Conservation (phyloP, 2,113 vertebrate species). For the Crotalus viridis region DNA sequence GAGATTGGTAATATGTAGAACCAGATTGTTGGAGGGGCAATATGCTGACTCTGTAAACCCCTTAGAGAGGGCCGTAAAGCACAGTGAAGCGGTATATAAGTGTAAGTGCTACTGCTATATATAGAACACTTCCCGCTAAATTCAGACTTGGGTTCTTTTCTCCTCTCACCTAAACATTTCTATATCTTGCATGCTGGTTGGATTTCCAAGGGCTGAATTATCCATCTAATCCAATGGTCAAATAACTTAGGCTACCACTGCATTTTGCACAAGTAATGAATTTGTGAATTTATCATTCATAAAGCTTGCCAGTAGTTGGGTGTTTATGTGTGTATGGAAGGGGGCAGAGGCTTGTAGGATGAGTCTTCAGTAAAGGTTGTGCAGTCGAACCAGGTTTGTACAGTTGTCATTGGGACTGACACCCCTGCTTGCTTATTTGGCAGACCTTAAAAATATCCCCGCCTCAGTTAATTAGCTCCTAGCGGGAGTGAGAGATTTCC, state of each 20-base stretch:
- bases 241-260: not conserved
- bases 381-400: not conserved
- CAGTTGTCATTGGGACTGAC: conserved; percentile 14
- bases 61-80: not conserved
- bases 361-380: not conserved
- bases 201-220: not conserved
- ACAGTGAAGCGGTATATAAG: not conserved
- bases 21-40: too few relatives aligned
- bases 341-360: not conserved
- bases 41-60: too few relatives aligned
- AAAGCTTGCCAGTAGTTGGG: not conserved
- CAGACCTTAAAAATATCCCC: conserved; percentile 9
- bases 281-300: not conserved
- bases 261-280: not conserved
- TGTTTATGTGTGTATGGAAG: not conserved
- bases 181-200: not conserved
- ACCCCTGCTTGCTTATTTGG: conserved; percentile 12
- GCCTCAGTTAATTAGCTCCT: conserved; percentile 20
- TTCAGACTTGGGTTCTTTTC: not conserved
- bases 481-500: conserved; percentile 13
- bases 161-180: not conserved
- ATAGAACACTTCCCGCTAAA: not conserved
- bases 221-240: not conserved
- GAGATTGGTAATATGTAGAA: too few relatives aligned
- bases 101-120: not conserved